Conservation (phyloP, 2,888 invertebrate genomes). For the Rhyacophila evoluta region DNA sequence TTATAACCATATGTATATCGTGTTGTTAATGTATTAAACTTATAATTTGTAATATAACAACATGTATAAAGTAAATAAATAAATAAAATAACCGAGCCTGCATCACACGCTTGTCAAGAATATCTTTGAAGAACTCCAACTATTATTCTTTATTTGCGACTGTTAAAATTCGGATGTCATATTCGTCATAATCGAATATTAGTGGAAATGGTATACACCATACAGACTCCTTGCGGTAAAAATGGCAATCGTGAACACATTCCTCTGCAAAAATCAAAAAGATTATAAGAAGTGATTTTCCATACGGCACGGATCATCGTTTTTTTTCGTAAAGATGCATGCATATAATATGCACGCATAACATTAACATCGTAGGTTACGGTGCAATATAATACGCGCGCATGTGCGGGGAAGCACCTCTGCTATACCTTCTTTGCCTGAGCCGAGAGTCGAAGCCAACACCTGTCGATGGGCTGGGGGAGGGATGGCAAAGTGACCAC, state of each 20-base stretch:
- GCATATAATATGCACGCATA: not conserved
- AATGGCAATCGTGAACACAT: not conserved
- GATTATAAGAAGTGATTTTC: not conserved
- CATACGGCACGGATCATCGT: not conserved
- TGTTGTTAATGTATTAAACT: too few relatives aligned
- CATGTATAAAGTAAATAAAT: too few relatives aligned
- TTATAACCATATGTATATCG: too few relatives aligned
- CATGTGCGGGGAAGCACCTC: conserved; percentile 1
- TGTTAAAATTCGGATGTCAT: too few relatives aligned
- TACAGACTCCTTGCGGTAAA: not conserved
- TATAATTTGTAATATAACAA: too few relatives aligned
- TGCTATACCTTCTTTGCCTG: not conserved
- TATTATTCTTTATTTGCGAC: too few relatives aligned
- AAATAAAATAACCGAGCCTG: too few relatives aligned
- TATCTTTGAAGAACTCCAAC: too few relatives aligned
- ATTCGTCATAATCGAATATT: too few relatives aligned
- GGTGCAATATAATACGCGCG: conserved; percentile 1
- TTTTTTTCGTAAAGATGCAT: not conserved
- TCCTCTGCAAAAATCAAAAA: not conserved
- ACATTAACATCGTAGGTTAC: not conserved
- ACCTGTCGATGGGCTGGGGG: not conserved
- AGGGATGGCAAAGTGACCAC: not conserved
- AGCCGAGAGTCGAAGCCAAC: not conserved
- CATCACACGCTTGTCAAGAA: too few relatives aligned
- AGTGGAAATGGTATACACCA: not conserved